Conservation (phyloP, 2,888 invertebrate genomes). For the Tachina lurida region DNA sequence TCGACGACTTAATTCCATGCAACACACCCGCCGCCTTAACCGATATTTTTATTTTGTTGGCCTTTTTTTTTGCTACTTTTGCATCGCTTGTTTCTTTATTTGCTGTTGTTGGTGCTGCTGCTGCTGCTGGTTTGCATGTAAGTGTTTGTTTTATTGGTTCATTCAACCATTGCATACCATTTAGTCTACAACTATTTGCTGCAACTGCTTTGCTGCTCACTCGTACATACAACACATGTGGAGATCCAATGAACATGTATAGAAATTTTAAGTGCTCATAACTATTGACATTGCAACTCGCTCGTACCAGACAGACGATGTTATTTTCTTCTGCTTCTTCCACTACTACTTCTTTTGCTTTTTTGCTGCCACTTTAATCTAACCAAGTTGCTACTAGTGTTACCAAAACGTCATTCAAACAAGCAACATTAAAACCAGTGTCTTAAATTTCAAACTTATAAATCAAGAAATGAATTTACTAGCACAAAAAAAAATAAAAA, state of each 20-base stretch:
- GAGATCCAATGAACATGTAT: conserved; percentile 43
- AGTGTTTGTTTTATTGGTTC: conserved; percentile 64
- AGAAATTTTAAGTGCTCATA: conserved; percentile 62
- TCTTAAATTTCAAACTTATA: conserved; percentile 43
- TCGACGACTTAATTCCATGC: conserved; percentile 47
- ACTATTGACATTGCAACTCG: conserved; percentile 65
- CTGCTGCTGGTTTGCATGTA: conserved; percentile 31
- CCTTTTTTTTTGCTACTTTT: conserved; percentile 45
- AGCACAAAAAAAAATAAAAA: background rate
- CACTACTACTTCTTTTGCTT: background rate
- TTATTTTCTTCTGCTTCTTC: background rate
- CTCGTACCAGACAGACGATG: conserved; percentile 24
- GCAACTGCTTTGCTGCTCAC: conserved; percentile 29
- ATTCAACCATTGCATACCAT: conserved; percentile 67
- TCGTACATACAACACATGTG: conserved; percentile 21
- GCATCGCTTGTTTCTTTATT: conserved; percentile 12
- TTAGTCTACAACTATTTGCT: conserved; percentile 59
- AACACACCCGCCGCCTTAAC: conserved; percentile 66
- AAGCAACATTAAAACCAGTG: conserved; percentile 1
- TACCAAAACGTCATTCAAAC: conserved; percentile 62
- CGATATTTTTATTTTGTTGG: conserved; percentile 62
- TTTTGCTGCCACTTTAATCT: conserved; percentile 7
- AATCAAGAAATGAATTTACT: conserved; percentile 28
- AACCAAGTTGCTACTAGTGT: conserved; percentile 60
- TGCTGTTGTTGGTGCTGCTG: conserved; percentile 12